Base-by-base conservation (phyloP, 2,797 vertebrate species). In the Platyrinchus mystaceus region DNA sequence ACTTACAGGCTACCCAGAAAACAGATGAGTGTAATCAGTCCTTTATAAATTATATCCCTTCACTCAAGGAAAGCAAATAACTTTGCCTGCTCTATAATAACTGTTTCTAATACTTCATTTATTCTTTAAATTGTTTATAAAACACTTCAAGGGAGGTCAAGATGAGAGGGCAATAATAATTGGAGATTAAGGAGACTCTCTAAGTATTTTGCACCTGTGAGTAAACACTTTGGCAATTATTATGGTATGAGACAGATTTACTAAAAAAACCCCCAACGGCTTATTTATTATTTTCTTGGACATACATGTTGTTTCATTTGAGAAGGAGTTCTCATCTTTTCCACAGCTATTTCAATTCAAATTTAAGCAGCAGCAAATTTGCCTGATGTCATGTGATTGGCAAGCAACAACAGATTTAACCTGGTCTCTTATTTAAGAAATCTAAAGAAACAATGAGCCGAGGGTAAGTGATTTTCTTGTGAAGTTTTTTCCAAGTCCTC, bases 121-220 rank as follows among this genome's bases (percentile, higher is more conserved):
- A 94, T 95, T 95, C 79, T 97, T 97, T 94, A 94, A 96, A 96
- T 90, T 94, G 95, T 96, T 97, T 97, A 97, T 96, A 92, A 95
- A 97, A 95, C 79, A 96, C 83, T 97, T 96, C 94, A 94, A 96
- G 89, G 92, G 84, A 88, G 93, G 88, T 96, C 90, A 94, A 90
- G 89, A 83, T 21, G 19, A 77, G 73, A 90, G 80, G 69, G 52
- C 62, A 97, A 96, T 88, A 96, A 96, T 95, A 95, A 97, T 53
- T 90, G 91, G 86, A 96, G 94, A 97, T 94, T 97, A 95, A 97
- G 86, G 59, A 94, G 84, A 63, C 71, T 67, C 74, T 95, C 28
- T 95, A 94, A 94, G 89, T 70, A 96, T 81, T 87, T 92, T 93
- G 56, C 67, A 41, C 92, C 80, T 95, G 82, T 94, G 89, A 93